Conservation (phyloP, 2,113 vertebrate species). For the Catharus minimus region DNA sequence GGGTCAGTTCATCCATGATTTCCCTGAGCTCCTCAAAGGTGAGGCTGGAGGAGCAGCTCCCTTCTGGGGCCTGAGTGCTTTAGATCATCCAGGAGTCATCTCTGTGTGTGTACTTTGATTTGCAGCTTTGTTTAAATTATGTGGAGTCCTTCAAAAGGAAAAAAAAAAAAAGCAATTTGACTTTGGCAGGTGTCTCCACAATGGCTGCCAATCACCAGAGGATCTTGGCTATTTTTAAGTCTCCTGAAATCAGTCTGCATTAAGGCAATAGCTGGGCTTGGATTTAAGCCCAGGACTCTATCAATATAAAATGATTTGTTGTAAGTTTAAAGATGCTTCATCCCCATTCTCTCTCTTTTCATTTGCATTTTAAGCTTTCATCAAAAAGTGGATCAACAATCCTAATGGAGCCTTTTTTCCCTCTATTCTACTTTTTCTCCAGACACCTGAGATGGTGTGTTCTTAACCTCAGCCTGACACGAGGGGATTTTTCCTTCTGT, state of each 20-base stretch:
- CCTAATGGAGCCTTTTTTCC: background rate
- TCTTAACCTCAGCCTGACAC: background rate
- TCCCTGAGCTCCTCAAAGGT: background rate
- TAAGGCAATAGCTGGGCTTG: slow-evolving; percentile 71
- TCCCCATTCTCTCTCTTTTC: slow-evolving; percentile 62
- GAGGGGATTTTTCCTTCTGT: background rate
- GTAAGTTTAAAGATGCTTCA: slow-evolving; percentile 67
- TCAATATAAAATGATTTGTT: slow-evolving; percentile 76
- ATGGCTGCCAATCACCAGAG: slow-evolving; percentile 66
- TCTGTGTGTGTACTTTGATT: background rate
- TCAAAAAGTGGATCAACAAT: slow-evolving; percentile 38
- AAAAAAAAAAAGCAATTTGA: slow-evolving; percentile 55
- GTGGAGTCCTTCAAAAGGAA: slow-evolving; percentile 65
- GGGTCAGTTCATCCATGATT: background rate
- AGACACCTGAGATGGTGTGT: background rate
- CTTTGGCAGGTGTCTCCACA: slow-evolving; percentile 66
- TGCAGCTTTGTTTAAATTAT: slow-evolving; percentile 40
- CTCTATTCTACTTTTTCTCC: background rate
- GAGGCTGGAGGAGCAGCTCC: background rate
- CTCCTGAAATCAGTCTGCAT: slow-evolving; percentile 74
- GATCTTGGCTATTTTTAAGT: slow-evolving; percentile 69
- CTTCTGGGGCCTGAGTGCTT: background rate
- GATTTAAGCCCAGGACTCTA: slow-evolving; percentile 71
- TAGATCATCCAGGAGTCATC: background rate
- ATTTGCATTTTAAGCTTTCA: slow-evolving; percentile 66